Base-by-base conservation (phyloP, 1,140 invertebrate species). In the Macrobrachium nipponense region DNA sequence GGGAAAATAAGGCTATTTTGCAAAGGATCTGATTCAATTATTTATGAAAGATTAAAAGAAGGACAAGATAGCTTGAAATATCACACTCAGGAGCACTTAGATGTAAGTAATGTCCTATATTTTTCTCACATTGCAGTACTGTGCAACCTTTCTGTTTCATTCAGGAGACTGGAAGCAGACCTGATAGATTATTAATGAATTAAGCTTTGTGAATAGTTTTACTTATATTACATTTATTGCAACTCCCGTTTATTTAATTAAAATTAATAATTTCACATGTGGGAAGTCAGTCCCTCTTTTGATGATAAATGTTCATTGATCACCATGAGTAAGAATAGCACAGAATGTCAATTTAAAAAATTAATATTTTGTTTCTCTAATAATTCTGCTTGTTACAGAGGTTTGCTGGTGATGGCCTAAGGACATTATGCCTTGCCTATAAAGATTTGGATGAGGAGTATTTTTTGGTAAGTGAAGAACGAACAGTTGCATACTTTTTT, bases 1-100 rank as follows among this genome's bases (percentile, higher is more conserved):
- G 96, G 96, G 61, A 94, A 96, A 90, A 94, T 99, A 89, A 94
- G 95, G 90, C 93, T 99, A 87, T 98, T 98, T 91, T 99, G 98
- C 91, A 99, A 99, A 94, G 98, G 98, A 88, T 98, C 98, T 75
- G 98, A 99, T 93, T 98, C 97, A 92, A 97, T 99, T 87, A 97
- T 99, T 91, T 98, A 98, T 92, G 97, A 98, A 91, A 94, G 97
- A 90, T 93, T 99, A 90, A 95, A 95, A 91, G 91, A 92, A 79
- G 94, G 94, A 60, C 94, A 95, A 90, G 94, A 95, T 18, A 94
- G 95, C 83, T 93, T 96, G 1, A 97, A 89, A 58, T 90, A 95
- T 92, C 90, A 94, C 91, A 98, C 97, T 10, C 95, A 96, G 90
- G 96, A 98, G 90, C 98, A 99, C 93, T 94, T 99, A 89, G 98